A percentile compares a stretch with the other conserved stretches of the same genome.
phyloP scores from a whole-genome alignment of 1,140 invertebrate species.

The Scaptomyza montana region DNA sequence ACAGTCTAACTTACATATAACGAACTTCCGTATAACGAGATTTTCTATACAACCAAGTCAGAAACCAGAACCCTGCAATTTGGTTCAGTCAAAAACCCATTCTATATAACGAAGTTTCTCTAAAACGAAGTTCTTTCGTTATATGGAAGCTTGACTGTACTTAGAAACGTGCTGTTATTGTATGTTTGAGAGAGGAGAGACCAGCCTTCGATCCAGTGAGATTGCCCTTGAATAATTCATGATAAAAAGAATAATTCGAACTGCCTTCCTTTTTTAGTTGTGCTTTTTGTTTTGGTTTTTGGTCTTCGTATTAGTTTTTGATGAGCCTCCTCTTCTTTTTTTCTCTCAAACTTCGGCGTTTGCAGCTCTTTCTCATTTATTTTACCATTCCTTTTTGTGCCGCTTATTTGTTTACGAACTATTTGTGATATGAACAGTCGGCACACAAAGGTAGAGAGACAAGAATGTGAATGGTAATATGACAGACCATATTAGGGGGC shows the following conservation, averaged over 20 bases:
- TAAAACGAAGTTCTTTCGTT: no score
- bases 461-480: no score
- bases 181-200: neutral
- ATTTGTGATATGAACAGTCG: constrained; percentile 36
- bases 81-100: no score
- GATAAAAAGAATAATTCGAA: constrained; percentile 52
- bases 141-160: no score
- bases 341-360: constrained; percentile 36
- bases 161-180: constrained; percentile 14
- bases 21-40: no score
- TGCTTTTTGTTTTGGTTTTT: constrained; percentile 33
- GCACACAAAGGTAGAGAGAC: no score
- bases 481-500: no score
- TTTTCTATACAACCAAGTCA: no score
- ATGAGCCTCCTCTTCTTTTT: constrained; percentile 1
- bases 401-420: constrained; percentile 73
- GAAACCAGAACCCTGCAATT: no score
- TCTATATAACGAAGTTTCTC: no score
- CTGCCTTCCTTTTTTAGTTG: constrained; percentile 10
- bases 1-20: no score
- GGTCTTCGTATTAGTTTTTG: constrained; percentile 8
- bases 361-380: constrained; percentile 11
- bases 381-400: constrained; percentile 56
- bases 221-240: constrained; percentile 81
- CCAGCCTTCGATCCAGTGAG: constrained; percentile 4